Conservation (phyloP, 35 echinoderm and acorn worm genomes). For the Eucidaris tribuloides region DNA sequence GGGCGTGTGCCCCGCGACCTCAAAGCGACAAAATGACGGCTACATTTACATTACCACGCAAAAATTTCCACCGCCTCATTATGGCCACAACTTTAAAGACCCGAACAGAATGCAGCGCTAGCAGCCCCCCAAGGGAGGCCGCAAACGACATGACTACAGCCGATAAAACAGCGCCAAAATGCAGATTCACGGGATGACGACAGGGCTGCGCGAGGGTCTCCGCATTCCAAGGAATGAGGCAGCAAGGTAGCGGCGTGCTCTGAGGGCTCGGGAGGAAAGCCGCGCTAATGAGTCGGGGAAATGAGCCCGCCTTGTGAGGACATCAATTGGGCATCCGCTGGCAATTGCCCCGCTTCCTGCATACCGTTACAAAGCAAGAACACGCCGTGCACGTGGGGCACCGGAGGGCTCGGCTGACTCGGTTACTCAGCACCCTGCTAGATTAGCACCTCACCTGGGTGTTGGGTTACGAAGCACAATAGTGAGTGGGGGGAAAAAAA, state of each 20-base stretch:
- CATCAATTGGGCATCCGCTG: conserved; percentile 26
- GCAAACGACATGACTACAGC: conserved; percentile 29
- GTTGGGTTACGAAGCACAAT: neutral
- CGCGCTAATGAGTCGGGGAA: conserved; percentile 21
- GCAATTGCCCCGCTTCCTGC: conserved; percentile 23
- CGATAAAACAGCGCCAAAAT: conserved; percentile 33
- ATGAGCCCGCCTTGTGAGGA: conserved; percentile 10
- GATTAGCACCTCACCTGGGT: conserved; percentile 3
- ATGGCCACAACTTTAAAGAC: neutral
- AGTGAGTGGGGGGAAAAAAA: neutral
- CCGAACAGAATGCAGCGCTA: neutral
- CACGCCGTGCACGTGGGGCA: conserved; percentile 9
- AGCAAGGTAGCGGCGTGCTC: neutral
- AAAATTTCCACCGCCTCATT: conserved; percentile 17
- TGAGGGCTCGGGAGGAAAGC: conserved; percentile 8
- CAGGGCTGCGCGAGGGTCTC: neutral
- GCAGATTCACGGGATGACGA: conserved; percentile 34
- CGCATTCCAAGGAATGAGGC: neutral
- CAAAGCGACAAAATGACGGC: neutral
- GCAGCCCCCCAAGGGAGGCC: conserved; percentile 4
- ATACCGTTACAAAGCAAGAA: conserved; percentile 32
- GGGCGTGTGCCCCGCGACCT: conserved; percentile 12
- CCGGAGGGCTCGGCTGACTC: neutral
- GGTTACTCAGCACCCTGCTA: conserved; percentile 2
- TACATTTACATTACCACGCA: neutral